Base-by-base conservation (phyloP, 2,113 vertebrate species). In the Turnix velox region DNA sequence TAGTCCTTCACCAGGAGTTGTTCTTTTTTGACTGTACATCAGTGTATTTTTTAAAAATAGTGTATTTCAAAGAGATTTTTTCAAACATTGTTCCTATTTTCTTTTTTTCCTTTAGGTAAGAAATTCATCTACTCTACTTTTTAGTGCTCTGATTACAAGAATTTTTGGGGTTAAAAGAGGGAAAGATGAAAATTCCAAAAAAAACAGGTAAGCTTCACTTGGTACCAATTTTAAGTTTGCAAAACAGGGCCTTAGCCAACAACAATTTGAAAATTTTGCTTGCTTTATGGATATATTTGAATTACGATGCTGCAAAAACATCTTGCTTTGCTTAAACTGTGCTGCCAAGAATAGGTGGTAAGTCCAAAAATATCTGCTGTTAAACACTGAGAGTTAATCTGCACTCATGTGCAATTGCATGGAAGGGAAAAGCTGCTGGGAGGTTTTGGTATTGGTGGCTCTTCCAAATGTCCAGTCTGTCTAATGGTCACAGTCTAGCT, bases 101-200 rank as follows among this genome's bases (percentile, higher is more conserved):
- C 94, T 95, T 25, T 95, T 96, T 88, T 96, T 87, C 57, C 24
- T 62, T 88, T 97, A 99, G 99, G 99, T 99, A 89, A 98, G 99
- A 97, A 99, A 99, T 98, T 99, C 98, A 55, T 99, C 99, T 72
- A 99, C 99, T 2, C 98, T 99, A 63, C 98, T 99, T 80, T 99
- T 99, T 97, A 99, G 99, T 97, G 98, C 98, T 58, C 97, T 99
- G 92, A 99, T 99, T 96, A 99, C 99, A 19, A 98, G 99, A 96
- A 99, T 99, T 96, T 99, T 99, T 97, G 99, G 99, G 73, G 99
- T 99, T 96, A 99, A 99, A 97, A 98, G 98, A 95, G 98, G 97
- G 90, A 99, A 98, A 89, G 99, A 99, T 87, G 99, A 99, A 96
- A 98, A 98, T 97, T 99, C 98, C 0, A 99, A 99, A 95, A 99